Base-by-base conservation (phyloP, 2,797 vertebrate species). In the Lacerta bilineata region DNA sequence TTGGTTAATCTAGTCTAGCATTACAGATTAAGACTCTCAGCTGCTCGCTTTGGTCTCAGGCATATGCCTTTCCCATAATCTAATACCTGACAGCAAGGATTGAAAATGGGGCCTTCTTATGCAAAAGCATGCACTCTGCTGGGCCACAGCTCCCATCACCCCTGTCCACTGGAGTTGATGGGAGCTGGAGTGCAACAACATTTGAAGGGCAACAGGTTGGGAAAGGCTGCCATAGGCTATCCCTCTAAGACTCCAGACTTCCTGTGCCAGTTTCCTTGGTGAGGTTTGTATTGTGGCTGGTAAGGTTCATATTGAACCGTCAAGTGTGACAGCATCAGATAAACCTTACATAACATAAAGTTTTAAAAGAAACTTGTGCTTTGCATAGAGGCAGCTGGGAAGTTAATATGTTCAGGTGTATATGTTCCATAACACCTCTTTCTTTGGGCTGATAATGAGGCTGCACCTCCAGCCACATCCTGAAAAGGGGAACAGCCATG, bases 281-380 rank as follows among this genome's bases (percentile, higher is more conserved):
- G 13, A 50, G 3, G 50, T 50, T 20, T 13, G 23, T 78, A 11
- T 27, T 27, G 25, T 39, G 20, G 75, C 59, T 61, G 5, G 59
- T 61, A 61, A 61, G 18, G 59, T 61, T 61, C 59, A 61, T 23
- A 61, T 23, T 23, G 59, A 61, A 7, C 59, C 23, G 59, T 61
- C 59, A 61, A 61, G 59, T 61, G 59, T 61, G 36, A 69, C 66
- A 69, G 27, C 25, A 69, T n/a, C 25, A 69, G 27, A 69, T 27
- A 69, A 66, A 81, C 59, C 61, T 41, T 20, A 81, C 33, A 27
- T 41, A 17, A 41, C 59, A 39, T 66, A 33, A 66, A 25, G 5
- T 74, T 84, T 68, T 84, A 27, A 72, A 84, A 74, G 41, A 72
- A 84, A 50, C n/a, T 43, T 25, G 36, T 64, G 59, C 15, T 43